These are phyloP conservation scores for Fragum whitleyi DNA, from an alignment of 2,888 invertebrate species.

Conservation along the genomic window DNA sequence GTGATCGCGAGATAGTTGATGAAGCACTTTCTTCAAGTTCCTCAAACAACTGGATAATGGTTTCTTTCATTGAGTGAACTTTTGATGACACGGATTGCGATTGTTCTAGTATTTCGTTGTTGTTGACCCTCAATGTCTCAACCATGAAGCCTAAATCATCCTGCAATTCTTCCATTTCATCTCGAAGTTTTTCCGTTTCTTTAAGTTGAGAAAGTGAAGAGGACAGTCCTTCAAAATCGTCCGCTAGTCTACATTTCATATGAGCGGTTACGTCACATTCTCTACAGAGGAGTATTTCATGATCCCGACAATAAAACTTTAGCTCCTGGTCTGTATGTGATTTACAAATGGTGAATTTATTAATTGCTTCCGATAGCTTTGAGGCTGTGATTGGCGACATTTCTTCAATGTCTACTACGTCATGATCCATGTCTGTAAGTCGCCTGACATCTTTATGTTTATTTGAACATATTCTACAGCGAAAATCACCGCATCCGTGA, in stretches of 20 bases:
- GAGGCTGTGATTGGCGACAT: constrained; percentile 34
- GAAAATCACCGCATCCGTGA: constrained; percentile 55
- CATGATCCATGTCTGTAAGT: constrained; percentile 30
- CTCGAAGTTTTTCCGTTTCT: constrained; percentile 31
- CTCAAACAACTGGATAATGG: constrained; percentile 49
- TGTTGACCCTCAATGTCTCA: constrained; percentile 49
- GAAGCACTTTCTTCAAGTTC: constrained; percentile 47
- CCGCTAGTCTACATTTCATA: constrained; percentile 51
- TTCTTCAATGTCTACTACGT: constrained; percentile 38
- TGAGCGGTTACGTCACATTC: constrained; percentile 41
- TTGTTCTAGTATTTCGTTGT: constrained; percentile 42
- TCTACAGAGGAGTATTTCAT: constrained; percentile 50
- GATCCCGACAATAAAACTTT: constrained; percentile 48
- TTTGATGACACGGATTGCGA: constrained; percentile 48
- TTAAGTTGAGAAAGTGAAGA: constrained; percentile 30
- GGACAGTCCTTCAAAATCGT: constrained; percentile 47
- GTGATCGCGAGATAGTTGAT: constrained; percentile 35
- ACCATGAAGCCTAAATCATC: constrained; percentile 42
- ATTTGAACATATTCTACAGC: constrained; percentile 39
- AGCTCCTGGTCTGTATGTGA: constrained; percentile 38
- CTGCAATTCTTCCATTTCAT: constrained; percentile 52
- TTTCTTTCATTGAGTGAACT: constrained; percentile 53
- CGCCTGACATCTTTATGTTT: constrained; percentile 41
- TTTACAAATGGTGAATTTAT: constrained; percentile 45
- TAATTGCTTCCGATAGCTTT: constrained; percentile 33